Evolutionary conservation across 2,888 invertebrate species (phyloP).

Genomic region (Trachelus tabidus): DNA sequence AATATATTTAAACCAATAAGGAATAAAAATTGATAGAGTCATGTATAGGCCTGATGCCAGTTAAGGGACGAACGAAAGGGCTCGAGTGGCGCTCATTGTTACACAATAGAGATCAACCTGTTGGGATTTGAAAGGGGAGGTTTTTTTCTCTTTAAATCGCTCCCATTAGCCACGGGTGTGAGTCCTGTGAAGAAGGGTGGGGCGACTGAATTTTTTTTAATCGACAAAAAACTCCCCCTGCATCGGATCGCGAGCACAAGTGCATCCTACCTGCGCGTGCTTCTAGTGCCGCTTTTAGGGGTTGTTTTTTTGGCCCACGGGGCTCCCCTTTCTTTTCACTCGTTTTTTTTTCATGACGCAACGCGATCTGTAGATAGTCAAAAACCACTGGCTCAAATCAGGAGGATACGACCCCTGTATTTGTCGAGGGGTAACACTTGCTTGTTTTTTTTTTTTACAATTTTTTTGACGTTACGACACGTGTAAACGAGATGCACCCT

Average conservation of each 20-base stretch:
- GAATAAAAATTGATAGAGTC: neutral
- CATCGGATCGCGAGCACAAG: slow-evolving; percentile 28
- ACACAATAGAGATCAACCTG: slow-evolving; percentile 37
- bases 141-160: slow-evolving; percentile 42
- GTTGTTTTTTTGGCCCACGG: slow-evolving; percentile 3
- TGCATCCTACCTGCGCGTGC: slow-evolving; percentile 28
- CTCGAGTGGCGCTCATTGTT: slow-evolving; percentile 13
- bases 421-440: neutral
- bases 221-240: slow-evolving; percentile 23
- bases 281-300: neutral
- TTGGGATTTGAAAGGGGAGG: slow-evolving; percentile 32
- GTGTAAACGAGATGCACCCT: neutral
- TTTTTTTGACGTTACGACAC: neutral
- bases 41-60: neutral
- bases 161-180: slow-evolving; percentile 28
- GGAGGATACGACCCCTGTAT: neutral
- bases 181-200: neutral
- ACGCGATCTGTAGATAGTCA: neutral
- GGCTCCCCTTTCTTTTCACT: neutral
- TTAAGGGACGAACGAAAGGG: neutral
- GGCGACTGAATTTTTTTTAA: slow-evolving; percentile 22
- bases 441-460: neutral
- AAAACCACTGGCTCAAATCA: neutral
- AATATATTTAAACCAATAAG: neutral
- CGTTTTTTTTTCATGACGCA: neutral